These are phyloP conservation scores for Caracal caracal DNA, from an alignment of 2,113 vertebrate genomes.

Conservation along the genomic window DNA sequence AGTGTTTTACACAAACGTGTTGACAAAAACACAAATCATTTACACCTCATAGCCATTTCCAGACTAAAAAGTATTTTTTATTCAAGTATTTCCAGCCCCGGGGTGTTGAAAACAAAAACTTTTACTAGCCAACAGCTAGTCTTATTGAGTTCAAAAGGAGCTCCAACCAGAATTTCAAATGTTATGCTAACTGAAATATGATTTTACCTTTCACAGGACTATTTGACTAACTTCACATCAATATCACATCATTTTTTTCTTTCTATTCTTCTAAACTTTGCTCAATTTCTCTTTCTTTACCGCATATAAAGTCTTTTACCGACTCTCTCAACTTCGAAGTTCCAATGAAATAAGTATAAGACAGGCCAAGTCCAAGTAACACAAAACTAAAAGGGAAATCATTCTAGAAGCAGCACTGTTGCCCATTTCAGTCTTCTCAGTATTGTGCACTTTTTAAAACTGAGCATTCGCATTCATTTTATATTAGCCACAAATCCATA, in stretches of 20 bases:
- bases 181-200: constrained; percentile 1
- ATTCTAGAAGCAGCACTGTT: not conserved
- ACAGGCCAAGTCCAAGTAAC: constrained; percentile 23
- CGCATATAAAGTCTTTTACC: not conserved
- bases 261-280: not conserved
- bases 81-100: constrained; percentile 64
- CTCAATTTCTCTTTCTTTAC: constrained; percentile 44
- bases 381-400: not conserved
- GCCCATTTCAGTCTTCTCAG: not conserved
- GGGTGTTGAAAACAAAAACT: constrained; percentile 56
- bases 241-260: constrained; percentile 6
- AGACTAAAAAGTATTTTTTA: constrained; percentile 55
- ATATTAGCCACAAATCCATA: constrained; percentile 17
- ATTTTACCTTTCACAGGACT: constrained; percentile 21
- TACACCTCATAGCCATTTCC: constrained; percentile 55
- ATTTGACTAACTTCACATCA: not conserved
- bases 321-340: constrained; percentile 27
- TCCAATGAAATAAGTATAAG: not conserved
- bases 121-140: constrained; percentile 63
- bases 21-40: constrained; percentile 11
- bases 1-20: constrained; percentile 60
- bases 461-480: not conserved
- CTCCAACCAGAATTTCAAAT: constrained; percentile 41
- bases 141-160: constrained; percentile 52
- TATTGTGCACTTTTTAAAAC: not conserved